Evolutionary conservation across 2,888 invertebrate genomes (phyloP), one percentile per base, ranked within the genome.

Genomic region (Heliconius erato): DNA sequence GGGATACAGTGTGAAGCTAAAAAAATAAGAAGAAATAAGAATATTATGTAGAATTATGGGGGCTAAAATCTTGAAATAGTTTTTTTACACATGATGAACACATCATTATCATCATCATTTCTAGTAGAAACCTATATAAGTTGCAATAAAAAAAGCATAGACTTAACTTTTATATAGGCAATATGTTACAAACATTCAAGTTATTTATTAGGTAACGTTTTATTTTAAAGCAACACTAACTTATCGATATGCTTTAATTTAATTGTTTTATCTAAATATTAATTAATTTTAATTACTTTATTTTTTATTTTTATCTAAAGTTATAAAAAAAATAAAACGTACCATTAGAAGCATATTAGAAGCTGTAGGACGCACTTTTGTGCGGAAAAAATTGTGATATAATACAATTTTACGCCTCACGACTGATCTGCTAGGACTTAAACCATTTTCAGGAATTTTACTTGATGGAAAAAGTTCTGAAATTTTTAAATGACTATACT

Each of bases 321-420:
- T 49, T 6, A 6, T 49, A 5, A 49, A 40, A 35, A 35, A 35
- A 9, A 40, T 49, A 54, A 54, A 16, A 59, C 81, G 26, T 93
- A 98, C 98, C 98, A 98, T 97, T 87, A 96, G 93, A 40, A 98
- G 94, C 98, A 98, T 98, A 91, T 98, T 98, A n/a, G 98, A 96
- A 26, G 98, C 98, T 63, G 96, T 94, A 0, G 98, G 98, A 83
- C 96, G 94, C 54, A 98, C 98, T 92, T 97, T 97, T 3, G 97
- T 96, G 79, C 98, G 96, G 90, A 98, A 98, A 90, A 97, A 97
- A 91, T 98, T 98, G 91, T 98, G 98, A 87, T 97, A 97, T 35
- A 97, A 94, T 5, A 98, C 97, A 86, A 98, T 97, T 93, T 97
- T 98, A 85, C 96, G 96, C 88, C 97, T 97, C 26, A 98, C 97